Base-by-base conservation (phyloP, 1,140 invertebrate species). In the Eciton burchellii region DNA sequence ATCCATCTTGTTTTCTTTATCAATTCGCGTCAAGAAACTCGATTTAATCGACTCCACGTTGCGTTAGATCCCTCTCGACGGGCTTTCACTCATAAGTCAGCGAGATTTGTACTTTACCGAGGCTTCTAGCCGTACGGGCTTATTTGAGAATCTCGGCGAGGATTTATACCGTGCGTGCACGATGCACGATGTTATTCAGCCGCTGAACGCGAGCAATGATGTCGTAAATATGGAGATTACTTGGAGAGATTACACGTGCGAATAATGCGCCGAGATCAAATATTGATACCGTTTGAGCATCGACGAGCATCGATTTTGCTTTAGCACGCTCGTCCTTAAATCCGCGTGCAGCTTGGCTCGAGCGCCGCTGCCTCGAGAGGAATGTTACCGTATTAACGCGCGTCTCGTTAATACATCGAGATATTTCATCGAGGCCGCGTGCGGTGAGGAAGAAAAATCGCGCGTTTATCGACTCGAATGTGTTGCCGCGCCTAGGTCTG, bases 391-490 rank as follows among this genome's bases (percentile, higher is more conserved):
- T 43, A 52, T 49, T 74, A 74, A 62, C 57, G 12, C 6, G 35
- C 62, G 29, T 70, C 43, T 70, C 16, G 26, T 56, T 68, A 79
- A 79, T 56, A 49, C 24, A 57, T 52, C 16, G 63, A 45, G 19
- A 57, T 70, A 45, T 70, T 70, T 70, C 24, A 45, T 52, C n/a
- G n/a, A 11, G 47, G 49, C n/a, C 70, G 45, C 16, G 14, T 45
- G 35, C 21, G 26, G 11, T 5, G 6, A 35, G 11, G 19, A 52
- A 70, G 52, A 79, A 68, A 70, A 29, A 66, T 77, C 4, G 49
- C 41, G 35, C 63, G 35, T 56, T 70, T 79, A 79, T 79, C 63
- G 63, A 57, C 35, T 79, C 49, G 63, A 79, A 79, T 70, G 56
- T 70, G 68, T 56, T 19, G 74, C 35, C 24, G 74, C 52, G 72